Evolutionary conservation across 2,797 vertebrate species (phyloP), one percentile per base, ranked within the genome.

Genomic region (Leucoraja ocellata): DNA sequence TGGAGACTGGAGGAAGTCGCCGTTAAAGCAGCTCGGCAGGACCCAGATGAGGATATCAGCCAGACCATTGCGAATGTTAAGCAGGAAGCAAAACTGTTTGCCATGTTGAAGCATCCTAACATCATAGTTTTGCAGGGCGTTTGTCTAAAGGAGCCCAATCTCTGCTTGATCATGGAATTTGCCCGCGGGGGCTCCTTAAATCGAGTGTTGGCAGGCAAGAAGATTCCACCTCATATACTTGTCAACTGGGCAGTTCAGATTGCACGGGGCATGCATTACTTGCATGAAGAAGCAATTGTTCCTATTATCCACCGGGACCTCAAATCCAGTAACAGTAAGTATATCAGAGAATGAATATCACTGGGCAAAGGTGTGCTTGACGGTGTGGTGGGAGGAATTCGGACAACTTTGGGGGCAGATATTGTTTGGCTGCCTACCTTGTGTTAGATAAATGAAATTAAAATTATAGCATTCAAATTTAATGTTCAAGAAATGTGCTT

Each of bases 271-370:
- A 99, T 99, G 98, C 96, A 97, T 94, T 99, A 99, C 95, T 97
- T 99, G 93, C 98, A 99, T 0, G 97, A 97, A 95, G 97, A 99
- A 96, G 98, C 98, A 65, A 98, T 99, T 91, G 98, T 99, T 65
- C 97, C 98, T 94, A 97, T 99, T 93, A 98, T 99, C 94, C 98
- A 99, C 96, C 96, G 98, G 10, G 98, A 99, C 96, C 98, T 99
- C 95, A 99, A 99, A 96, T 99, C 98, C 95, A 99, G 98, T 97
- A 99, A 99, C 97, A 98, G 98, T 99, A 98, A 99, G 98, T 96
- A 94, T 93, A 81, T 76, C 1, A 4, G 21, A 46, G 16, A 36
- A 74, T 73, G 73, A 28, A 76, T 76, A 28, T 7, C 68, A 76
- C 39, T 39, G 13, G 3, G 11, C 39, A 74, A 71, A 63, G 14